Evolutionary conservation across 2,113 vertebrate species (phyloP).

Genomic region (Hipposideros armiger): DNA sequence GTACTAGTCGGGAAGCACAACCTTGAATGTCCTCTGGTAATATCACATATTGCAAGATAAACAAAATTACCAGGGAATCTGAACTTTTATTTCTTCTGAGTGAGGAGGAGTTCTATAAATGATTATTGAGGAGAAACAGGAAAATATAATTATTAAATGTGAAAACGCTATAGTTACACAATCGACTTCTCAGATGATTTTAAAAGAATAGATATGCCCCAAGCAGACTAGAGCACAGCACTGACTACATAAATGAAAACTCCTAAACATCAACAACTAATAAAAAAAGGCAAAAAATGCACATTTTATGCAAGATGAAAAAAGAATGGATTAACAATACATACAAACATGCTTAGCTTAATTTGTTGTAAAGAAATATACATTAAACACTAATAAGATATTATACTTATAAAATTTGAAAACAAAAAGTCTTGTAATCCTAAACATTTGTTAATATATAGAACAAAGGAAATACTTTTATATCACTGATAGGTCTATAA

Average conservation of each 20-base stretch:
- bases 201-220: not conserved
- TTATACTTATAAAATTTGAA: not conserved
- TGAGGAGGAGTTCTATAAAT: not conserved
- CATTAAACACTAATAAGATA: not conserved
- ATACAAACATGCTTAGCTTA: not conserved
- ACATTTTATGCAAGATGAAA: not conserved
- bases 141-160: not conserved
- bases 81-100: not conserved
- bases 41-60: not conserved
- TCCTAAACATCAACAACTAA: not conserved
- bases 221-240: not conserved
- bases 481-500: not conserved
- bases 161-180: not conserved
- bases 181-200: not conserved
- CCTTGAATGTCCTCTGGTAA: not conserved
- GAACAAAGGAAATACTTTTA: not conserved
- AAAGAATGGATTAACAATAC: not conserved
- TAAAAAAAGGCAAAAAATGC: not conserved
- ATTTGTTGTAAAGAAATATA: not conserved
- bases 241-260: not conserved
- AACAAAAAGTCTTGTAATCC: not conserved
- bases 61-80: not conserved
- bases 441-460: not conserved
- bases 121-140: not conserved
- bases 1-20: not conserved